A percentile compares a stretch with the other conserved stretches of the same genome.
Evolutionary conservation across 2,113 vertebrate species (phyloP).

Genomic region (Speoplatyrhinus poulsoni): DNA sequence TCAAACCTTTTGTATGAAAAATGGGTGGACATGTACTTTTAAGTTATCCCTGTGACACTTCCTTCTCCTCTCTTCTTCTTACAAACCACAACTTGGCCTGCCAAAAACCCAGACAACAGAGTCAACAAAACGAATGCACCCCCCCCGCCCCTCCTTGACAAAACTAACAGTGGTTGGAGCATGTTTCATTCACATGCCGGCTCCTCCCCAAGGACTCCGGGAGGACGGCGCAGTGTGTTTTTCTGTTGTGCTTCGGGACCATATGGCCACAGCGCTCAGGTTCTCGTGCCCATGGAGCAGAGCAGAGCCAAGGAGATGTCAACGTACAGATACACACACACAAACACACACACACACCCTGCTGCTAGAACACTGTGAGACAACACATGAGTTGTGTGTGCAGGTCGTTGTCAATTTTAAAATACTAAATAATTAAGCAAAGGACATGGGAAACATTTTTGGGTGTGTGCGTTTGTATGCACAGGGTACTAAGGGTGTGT

Average conservation of each 20-base stretch:
- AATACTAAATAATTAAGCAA: background rate
- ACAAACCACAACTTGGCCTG: too few species aligned
- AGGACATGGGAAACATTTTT: background rate
- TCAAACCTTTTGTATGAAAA: too few species aligned
- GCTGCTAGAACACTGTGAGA: background rate
- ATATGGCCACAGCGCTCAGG: slow-evolving; percentile 66
- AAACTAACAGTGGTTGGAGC: slow-evolving; percentile 20
- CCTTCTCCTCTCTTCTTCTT: too few species aligned
- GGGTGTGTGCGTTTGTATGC: slow-evolving; percentile 1
- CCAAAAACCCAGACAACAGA: too few species aligned
- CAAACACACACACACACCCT: slow-evolving; percentile 13
- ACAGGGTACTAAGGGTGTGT: background rate
- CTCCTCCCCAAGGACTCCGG: slow-evolving; percentile 61
- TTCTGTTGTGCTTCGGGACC: slow-evolving; percentile 41
- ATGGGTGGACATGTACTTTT: too few species aligned
- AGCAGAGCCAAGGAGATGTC: slow-evolving; percentile 61
- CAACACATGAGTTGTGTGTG: slow-evolving; percentile 3
- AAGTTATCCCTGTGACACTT: too few species aligned
- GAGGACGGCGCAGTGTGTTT: slow-evolving; percentile 42
- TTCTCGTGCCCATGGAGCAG: slow-evolving; percentile 54
- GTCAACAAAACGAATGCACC: background rate
- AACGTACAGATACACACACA: slow-evolving; percentile 37
- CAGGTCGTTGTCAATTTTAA: slow-evolving; percentile 10
- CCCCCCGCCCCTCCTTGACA: background rate
- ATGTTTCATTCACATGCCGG: slow-evolving; percentile 40